Base-by-base conservation (phyloP, 1,140 invertebrate species). In the Drosophila kurseongensis region DNA sequence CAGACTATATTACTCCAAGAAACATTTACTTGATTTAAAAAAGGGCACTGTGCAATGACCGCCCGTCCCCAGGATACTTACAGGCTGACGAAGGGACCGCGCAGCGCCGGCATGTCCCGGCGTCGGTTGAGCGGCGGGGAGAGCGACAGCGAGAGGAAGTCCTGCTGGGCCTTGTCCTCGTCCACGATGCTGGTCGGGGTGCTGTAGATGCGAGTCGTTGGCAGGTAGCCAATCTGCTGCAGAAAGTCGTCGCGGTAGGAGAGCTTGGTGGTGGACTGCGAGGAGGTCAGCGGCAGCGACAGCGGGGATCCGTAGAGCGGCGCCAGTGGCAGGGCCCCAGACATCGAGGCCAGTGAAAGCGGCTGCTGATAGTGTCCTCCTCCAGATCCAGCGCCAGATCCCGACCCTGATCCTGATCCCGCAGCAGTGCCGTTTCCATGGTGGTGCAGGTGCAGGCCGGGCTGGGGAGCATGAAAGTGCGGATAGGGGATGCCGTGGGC, bases 61-160 rank as follows among this genome's bases (percentile, higher is more conserved):
- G 5, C 29, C 0, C 12, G 29, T 18, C 10, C 1, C 23, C 9
- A 12, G 32, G 10, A 4, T 92, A 93, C 92, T 93, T 65, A 93
- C 92, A 92, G 75, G 68, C 93, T 93, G 63, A 93, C 92, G 65
- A 91, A 93, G 18, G 92, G 91, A 75, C 93, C 92, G 62, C 91
- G 81, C 59, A 93, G 74, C 5, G 92, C 92, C 23, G 93, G 93
- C 91, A 93, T 93, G 41, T 92, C 91, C 55, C 92, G 79, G 36
- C 93, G 86, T 18, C 93, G 88, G 75, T 92, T 93, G 41, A 93
- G 80, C 27, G 93, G 93, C 45, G 93, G 93, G 23, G 93, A 93
- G 40, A 93, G 78, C 5, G 93, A 93, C 40, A 93, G 69, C 32
- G 93, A 93, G 54, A 93, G 80, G 66, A 92, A 92, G 44, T 92